phyloP scores from a whole-genome alignment of 2,797 vertebrate genomes.

The Pempheris klunzingeri region DNA sequence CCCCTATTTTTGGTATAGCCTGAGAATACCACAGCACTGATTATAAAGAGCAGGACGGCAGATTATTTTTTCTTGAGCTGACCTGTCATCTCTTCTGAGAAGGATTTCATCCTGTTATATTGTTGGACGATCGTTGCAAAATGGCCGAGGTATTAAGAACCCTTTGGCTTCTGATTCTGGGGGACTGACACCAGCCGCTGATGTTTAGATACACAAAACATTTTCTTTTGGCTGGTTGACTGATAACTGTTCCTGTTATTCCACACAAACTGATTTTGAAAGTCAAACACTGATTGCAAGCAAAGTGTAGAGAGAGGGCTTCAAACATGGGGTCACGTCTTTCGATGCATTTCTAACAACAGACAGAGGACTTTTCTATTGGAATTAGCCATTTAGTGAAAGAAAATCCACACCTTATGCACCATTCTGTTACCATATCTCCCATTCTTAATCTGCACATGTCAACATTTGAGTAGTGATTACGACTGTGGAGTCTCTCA shows the following conservation, averaged over 20 bases:
- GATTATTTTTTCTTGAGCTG: background rate
- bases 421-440: background rate
- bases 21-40: background rate
- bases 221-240: background rate
- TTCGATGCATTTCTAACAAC: background rate
- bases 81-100: background rate
- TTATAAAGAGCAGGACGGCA: background rate
- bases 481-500: background rate
- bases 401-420: background rate
- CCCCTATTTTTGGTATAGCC: background rate
- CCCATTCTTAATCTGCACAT: background rate
- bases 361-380: too few species aligned
- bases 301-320: too few species aligned
- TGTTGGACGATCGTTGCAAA: background rate
- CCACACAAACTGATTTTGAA: background rate
- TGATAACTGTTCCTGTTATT: too few species aligned
- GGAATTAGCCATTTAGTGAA: background rate
- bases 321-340: background rate
- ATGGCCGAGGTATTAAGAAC: background rate
- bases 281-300: background rate
- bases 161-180: background rate
- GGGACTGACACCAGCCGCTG: background rate
- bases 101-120: background rate
- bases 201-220: background rate
- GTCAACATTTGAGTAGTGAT: background rate